Evolutionary conservation across 64 coral and sea anemone species (phyloP), one percentile per base, ranked within the genome.

Genomic region (Actinia equina): DNA sequence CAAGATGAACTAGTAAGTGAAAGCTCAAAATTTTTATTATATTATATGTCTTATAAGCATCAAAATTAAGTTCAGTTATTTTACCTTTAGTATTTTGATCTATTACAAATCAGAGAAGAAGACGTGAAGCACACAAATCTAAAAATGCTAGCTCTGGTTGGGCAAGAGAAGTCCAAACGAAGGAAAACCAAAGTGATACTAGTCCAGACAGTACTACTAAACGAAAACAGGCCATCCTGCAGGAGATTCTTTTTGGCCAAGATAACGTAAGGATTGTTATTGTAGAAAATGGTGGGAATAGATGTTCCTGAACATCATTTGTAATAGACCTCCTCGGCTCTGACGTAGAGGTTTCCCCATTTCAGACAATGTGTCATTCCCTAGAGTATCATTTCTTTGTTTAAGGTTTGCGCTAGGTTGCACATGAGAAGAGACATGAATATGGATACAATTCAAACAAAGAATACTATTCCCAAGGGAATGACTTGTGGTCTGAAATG

Each of bases 211-310:
- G 78, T 79, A 91, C 69, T 86, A 58, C 52, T n/a, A 87, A 97
- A 60, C 78, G 91, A 78, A 97, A 93, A 86, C 80, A 55, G 64
- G 94, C 94, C 17, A 90, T 97, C 67, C 88, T 97, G 20, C 94
- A 97, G 59, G 94, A 97, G 76, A 93, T 97, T 81, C 76, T 97
- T 6, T 97, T 91, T 93, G 91, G 94, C 23, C 91, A 91, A 26
- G 94, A 97, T 56, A 90, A 97, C 71, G 94, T 96, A 86, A 65
- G n/a, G 10, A 1, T 49, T 49, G 46, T 49, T 49, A 49, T 49
- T 49, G 4, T 49, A 2, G 46, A 49, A 49, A 49, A 49, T 49
- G 46, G 30, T 37, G 30, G 30, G 30, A 37, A 37, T n/a, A n/a
- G n/a, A n/a, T n/a, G 30, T 37, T 37, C 30, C 30, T 37, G 30